phyloP scores from a whole-genome alignment of 2,888 invertebrate genomes.

The Aleiodes leptofemur region DNA sequence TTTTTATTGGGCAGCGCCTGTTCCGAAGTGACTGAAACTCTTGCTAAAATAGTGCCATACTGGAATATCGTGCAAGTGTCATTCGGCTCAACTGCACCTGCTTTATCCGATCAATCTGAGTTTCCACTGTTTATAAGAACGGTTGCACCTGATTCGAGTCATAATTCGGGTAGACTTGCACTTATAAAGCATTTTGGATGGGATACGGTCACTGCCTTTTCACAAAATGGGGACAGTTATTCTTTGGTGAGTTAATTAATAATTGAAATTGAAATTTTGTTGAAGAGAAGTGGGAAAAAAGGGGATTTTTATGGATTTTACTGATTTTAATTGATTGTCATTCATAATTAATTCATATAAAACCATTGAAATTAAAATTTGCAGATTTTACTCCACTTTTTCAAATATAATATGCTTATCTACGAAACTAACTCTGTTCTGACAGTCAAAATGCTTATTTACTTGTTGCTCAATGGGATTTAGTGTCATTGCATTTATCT shows the following conservation, averaged over 20 bases:
- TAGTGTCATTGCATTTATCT: no score
- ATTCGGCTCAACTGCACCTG: constrained; percentile 92
- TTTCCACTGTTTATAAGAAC: constrained; percentile 93
- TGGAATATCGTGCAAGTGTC: constrained; percentile 96
- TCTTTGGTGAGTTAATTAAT: constrained; percentile 79
- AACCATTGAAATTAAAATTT: no score
- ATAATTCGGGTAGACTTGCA: constrained; percentile 90
- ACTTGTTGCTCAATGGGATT: constrained; percentile 1
- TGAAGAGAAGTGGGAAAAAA: not conserved
- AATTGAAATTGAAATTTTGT: not conserved
- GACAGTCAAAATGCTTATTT: not conserved
- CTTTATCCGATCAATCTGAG: constrained; percentile 90
- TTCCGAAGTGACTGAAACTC: constrained; percentile 92
- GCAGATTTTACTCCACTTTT: no score
- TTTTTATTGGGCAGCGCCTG: constrained; percentile 92
- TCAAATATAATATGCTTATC: no score
- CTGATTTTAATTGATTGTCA: no score
- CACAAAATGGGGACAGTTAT: constrained; percentile 90
- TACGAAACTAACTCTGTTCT: not conserved
- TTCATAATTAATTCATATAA: no score
- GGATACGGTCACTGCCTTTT: constrained; percentile 92
- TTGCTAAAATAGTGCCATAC: constrained; percentile 93
- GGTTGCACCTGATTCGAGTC: constrained; percentile 92
- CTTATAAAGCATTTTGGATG: constrained; percentile 88
- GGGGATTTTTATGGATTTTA: no score